A percentile compares a stretch with the other conserved stretches of the same genome.
These are phyloP conservation scores for Ardeotis arabs DNA, from an alignment of 2,113 vertebrate species.

Conservation along the genomic window DNA sequence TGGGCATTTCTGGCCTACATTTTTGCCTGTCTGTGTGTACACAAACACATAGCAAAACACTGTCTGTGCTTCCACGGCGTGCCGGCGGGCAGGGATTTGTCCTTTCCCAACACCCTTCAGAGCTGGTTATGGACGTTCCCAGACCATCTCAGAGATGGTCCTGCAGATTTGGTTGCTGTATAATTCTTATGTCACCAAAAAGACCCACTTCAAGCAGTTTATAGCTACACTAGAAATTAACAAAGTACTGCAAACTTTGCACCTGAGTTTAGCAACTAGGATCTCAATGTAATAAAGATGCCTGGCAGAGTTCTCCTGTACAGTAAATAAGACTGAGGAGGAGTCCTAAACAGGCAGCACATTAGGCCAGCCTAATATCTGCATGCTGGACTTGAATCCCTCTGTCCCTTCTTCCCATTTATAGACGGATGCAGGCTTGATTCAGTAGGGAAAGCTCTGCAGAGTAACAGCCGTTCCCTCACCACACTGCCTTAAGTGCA, in stretches of 20 bases:
- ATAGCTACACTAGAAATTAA: not conserved
- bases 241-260: not conserved
- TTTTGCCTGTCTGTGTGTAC: not conserved
- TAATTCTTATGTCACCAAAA: not conserved
- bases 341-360: not conserved
- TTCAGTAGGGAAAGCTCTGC: not conserved
- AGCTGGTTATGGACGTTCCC: not conserved
- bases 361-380: not conserved
- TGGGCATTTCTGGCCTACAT: not conserved
- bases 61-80: not conserved
- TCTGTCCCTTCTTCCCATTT: rapidly evolving
- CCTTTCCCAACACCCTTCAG: not conserved
- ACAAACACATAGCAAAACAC: not conserved
- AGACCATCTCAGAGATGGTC: not conserved
- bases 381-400: not conserved
- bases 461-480: not conserved
- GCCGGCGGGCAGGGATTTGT: not conserved
- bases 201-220: not conserved
- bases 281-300: too few relatives aligned
- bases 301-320: not conserved
- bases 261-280: not conserved
- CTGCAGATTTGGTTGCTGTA: not conserved
- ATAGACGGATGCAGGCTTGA: not conserved
- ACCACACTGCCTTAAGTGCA: not conserved
- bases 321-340: not conserved